These are phyloP conservation scores for Phyllotreta cruciferae DNA, from an alignment of 2,888 invertebrate species.

Conservation along the genomic window DNA sequence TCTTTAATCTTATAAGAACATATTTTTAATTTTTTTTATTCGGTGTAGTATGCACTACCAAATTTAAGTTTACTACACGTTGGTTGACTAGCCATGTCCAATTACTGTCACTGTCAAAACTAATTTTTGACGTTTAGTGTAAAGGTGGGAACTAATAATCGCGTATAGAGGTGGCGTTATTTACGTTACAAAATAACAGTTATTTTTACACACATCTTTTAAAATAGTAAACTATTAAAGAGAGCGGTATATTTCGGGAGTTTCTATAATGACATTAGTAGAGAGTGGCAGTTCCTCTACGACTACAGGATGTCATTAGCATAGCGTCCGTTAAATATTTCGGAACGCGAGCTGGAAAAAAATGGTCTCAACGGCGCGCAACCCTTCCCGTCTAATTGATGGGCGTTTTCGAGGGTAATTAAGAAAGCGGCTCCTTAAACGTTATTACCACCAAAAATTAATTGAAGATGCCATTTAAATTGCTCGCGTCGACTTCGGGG, in stretches of 20 bases:
- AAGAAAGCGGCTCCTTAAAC: constrained; percentile 39
- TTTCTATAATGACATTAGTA: too few relatives aligned
- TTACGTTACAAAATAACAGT: too few relatives aligned
- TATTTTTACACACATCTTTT: constrained; percentile 32
- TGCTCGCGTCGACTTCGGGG: constrained; percentile 6
- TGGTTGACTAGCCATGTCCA: too few relatives aligned
- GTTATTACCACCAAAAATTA: constrained; percentile 34
- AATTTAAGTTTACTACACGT: too few relatives aligned
- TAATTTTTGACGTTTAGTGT: too few relatives aligned
- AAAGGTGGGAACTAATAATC: too few relatives aligned
- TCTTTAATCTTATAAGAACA: too few relatives aligned
- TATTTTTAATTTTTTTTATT: too few relatives aligned
- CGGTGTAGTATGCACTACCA: too few relatives aligned
- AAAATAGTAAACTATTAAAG: constrained; percentile 13
- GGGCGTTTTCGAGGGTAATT: constrained; percentile 42
- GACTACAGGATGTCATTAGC: constrained; percentile 52
- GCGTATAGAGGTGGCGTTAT: too few relatives aligned
- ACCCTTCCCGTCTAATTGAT: constrained; percentile 45
- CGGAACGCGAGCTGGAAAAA: constrained; percentile 14
- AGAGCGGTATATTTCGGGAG: too few relatives aligned
- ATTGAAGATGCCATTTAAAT: constrained; percentile 26
- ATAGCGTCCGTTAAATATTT: constrained; percentile 49
- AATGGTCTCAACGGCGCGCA: constrained; percentile 34
- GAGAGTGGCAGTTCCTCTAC: background rate
- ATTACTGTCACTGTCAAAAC: too few relatives aligned